These are phyloP conservation scores for Plebejus argus DNA, from an alignment of 2,888 invertebrate genomes.

Conservation along the genomic window DNA sequence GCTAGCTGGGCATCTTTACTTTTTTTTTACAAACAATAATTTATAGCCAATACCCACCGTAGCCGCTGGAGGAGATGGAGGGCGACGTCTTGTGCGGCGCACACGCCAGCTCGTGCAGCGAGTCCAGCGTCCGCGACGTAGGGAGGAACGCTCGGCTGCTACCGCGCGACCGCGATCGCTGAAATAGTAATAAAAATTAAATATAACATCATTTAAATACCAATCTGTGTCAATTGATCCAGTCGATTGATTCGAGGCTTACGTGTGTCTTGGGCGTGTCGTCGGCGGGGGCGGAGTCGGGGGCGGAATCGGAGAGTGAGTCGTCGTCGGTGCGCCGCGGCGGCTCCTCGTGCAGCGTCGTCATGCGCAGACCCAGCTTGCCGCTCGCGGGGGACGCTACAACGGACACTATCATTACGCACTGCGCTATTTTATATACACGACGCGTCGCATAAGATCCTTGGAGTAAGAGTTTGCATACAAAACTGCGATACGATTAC, in stretches of 20 bases:
- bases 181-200: slow-evolving; percentile 22
- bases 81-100: slow-evolving; percentile 82
- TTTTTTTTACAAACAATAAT: not conserved
- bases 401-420: slow-evolving; percentile 44
- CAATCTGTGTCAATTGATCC: not conserved
- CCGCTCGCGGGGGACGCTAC: slow-evolving; percentile 91
- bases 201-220: not conserved
- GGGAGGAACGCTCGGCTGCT: slow-evolving; percentile 79
- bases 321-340: slow-evolving; percentile 71
- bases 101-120: slow-evolving; percentile 88
- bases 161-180: slow-evolving; percentile 69
- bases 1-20: not conserved
- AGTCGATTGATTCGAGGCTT: slow-evolving; percentile 31
- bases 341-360: slow-evolving; percentile 94
- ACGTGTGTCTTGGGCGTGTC: slow-evolving; percentile 70
- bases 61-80: slow-evolving; percentile 90
- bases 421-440: not conserved
- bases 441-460: not conserved
- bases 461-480: not conserved
- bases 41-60: slow-evolving; percentile 70
- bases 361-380: slow-evolving; percentile 93
- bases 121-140: slow-evolving; percentile 92
- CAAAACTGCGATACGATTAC: not conserved
- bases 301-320: slow-evolving; percentile 76
- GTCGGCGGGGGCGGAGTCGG: slow-evolving; percentile 67